Percentiles rank a stretch among this genome's conserved stretches.
These are phyloP conservation scores for Phragmatobia fuliginosa DNA, from an alignment of 2,888 invertebrate genomes.

Conservation along the genomic window DNA sequence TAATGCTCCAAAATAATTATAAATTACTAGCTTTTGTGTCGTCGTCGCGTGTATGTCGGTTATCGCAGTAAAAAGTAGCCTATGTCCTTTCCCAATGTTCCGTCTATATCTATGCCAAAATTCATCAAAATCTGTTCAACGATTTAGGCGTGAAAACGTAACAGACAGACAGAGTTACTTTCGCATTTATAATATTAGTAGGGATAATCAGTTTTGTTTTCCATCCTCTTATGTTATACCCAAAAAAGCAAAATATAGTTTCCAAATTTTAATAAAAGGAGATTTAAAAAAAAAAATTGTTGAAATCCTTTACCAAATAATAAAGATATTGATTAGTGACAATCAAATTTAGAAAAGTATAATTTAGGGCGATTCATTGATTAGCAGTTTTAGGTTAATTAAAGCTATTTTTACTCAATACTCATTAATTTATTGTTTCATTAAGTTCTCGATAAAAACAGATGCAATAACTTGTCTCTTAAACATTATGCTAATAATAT, in stretches of 20 bases:
- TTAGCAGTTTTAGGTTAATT: background rate
- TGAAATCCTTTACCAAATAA: background rate
- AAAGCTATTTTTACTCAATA: background rate
- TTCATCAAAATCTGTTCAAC: too few species aligned
- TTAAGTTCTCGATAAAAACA: background rate
- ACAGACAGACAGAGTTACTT: too few species aligned
- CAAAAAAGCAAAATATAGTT: background rate
- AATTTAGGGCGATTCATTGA: background rate
- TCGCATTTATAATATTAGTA: too few species aligned
- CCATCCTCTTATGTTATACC: background rate
- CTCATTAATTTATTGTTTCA: background rate
- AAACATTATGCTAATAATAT: background rate
- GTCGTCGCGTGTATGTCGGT: too few species aligned
- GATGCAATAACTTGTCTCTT: background rate
- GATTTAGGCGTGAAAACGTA: too few species aligned
- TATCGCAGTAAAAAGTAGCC: too few species aligned
- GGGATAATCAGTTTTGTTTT: background rate
- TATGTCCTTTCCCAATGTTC: too few species aligned
- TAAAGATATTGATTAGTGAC: background rate
- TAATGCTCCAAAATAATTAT: background rate
- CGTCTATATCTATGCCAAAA: too few species aligned
- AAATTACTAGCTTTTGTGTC: too few species aligned
- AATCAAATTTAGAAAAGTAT: background rate
- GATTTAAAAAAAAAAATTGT: background rate
- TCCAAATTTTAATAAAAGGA: background rate